Percentiles rank a stretch among this genome's conserved stretches.
These are phyloP conservation scores for Microcebus murinus DNA, from an alignment of 2,113 vertebrate genomes.

Conservation along the genomic window DNA sequence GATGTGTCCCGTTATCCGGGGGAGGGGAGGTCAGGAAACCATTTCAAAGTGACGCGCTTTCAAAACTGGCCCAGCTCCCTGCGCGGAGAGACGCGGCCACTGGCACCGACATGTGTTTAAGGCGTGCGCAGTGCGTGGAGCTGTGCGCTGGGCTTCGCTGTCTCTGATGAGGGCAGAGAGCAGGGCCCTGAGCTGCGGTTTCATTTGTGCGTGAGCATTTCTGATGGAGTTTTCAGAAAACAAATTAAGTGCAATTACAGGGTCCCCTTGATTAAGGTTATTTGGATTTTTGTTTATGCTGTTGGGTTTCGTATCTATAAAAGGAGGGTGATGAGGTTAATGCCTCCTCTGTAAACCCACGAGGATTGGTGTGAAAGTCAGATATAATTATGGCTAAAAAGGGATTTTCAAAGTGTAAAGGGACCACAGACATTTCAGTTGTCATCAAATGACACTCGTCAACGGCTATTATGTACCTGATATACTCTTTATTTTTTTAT, in stretches of 20 bases:
- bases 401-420: neutral
- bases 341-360: neutral
- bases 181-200: neutral
- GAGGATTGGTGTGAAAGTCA: neutral
- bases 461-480: neutral
- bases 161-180: neutral
- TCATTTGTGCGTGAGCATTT: neutral
- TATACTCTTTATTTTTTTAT: too few relatives aligned
- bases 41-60: neutral
- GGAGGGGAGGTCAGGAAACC: neutral
- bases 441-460: neutral
- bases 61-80: neutral
- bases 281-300: neutral
- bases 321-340: neutral
- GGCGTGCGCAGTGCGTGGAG: rapidly evolving
- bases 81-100: neutral
- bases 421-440: too few relatives aligned
- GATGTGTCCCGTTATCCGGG: rapidly evolving
- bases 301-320: rapidly evolving
- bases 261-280: too few relatives aligned
- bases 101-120: neutral
- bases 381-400: neutral
- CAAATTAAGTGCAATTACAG: neutral
- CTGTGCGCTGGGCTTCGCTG: too few relatives aligned
- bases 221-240: neutral